Evolutionary conservation across 1,140 invertebrate species (phyloP).

Genomic region (Papilio dardanus): DNA sequence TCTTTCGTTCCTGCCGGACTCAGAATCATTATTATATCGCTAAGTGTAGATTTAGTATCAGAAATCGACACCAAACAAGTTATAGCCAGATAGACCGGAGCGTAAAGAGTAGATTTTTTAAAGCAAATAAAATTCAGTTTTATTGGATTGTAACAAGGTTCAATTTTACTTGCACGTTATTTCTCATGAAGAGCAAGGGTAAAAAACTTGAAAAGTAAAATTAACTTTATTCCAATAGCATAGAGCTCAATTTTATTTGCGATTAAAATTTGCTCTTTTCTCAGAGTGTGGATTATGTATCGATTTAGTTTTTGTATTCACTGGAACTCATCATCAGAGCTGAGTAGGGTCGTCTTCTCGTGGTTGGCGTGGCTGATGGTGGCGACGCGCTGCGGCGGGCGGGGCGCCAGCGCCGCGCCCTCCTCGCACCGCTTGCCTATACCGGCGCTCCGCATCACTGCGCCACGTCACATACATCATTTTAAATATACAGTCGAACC

Average conservation of each 20-base stretch:
- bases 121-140: too few species aligned
- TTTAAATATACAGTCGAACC: too few species aligned
- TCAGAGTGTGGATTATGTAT: too few species aligned
- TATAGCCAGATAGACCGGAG: too few species aligned
- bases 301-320: constrained; percentile 73
- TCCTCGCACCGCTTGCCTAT: constrained; percentile 67
- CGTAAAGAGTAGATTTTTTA: too few species aligned
- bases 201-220: too few species aligned
- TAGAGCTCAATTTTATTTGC: too few species aligned
- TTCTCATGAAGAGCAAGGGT: too few species aligned
- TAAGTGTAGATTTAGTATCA: background rate
- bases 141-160: too few species aligned
- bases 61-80: background rate
- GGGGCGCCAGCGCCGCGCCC: constrained; percentile 82
- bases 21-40: background rate
- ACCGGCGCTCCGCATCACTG: constrained; percentile 70
- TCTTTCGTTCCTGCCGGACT: background rate
- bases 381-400: constrained; percentile 87
- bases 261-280: too few species aligned
- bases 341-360: constrained; percentile 97
- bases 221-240: too few species aligned
- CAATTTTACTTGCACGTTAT: too few species aligned
- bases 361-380: constrained; percentile 90
- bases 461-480: background rate
- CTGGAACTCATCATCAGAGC: constrained; percentile 98